A percentile compares a stretch with the other conserved stretches of the same genome.
phyloP scores from a whole-genome alignment of 2,113 vertebrate genomes.

The Plestiodon gilberti region DNA sequence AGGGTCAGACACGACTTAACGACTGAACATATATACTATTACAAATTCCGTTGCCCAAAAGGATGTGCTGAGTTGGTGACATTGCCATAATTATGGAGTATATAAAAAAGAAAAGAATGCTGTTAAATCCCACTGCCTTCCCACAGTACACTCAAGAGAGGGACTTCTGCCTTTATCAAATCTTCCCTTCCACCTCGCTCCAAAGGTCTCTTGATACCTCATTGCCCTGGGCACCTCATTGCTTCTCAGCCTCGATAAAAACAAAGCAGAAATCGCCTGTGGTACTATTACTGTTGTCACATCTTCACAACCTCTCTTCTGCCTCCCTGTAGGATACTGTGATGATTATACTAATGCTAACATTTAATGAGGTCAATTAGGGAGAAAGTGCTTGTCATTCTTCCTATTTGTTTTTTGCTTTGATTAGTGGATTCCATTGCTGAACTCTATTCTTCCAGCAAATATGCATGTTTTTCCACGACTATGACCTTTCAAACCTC shows the following conservation, averaged over 20 bases:
- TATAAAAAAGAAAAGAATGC: neutral
- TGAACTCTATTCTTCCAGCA: slow-evolving; percentile 23
- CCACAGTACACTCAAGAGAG: neutral
- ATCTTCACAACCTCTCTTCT: neutral
- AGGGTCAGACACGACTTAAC: too few relatives aligned
- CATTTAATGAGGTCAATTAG: neutral
- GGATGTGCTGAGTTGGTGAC: too few relatives aligned
- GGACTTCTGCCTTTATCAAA: neutral
- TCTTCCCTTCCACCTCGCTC: neutral
- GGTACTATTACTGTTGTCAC: neutral
- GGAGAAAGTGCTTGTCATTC: neutral
- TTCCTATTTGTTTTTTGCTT: slow-evolving; percentile 6
- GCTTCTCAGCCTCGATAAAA: neutral
- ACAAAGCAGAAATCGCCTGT: slow-evolving; percentile 21
- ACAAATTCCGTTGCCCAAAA: neutral
- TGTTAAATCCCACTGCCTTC: neutral
- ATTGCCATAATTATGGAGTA: too few relatives aligned
- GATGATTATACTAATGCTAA: neutral
- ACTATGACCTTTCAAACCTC: slow-evolving; percentile 32
- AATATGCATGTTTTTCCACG: neutral
- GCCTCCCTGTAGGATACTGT: slow-evolving; percentile 25
- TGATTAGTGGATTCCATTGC: slow-evolving; percentile 14
- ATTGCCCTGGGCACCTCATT: neutral
- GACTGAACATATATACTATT: too few relatives aligned
- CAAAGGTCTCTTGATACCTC: neutral